Conservation (phyloP, 1,140 invertebrate genomes). For the Neodiprion virginianus region DNA sequence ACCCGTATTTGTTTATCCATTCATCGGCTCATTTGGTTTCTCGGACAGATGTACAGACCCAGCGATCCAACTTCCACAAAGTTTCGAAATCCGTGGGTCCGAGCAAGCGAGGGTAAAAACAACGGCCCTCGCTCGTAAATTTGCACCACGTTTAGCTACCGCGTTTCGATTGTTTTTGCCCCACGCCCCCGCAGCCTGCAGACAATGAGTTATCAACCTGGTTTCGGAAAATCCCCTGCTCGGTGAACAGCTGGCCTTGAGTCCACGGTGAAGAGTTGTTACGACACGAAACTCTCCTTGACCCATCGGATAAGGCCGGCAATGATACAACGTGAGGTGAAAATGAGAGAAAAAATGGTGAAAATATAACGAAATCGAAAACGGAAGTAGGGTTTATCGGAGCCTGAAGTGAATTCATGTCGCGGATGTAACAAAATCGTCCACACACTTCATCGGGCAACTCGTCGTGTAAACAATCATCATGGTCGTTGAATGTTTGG, state of each 20-base stretch:
- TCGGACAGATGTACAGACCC: background rate
- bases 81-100: background rate
- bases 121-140: background rate
- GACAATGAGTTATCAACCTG: too few relatives aligned
- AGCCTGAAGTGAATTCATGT: conserved; percentile 34
- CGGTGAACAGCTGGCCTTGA: too few relatives aligned
- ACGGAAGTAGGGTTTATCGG: conserved; percentile 37
- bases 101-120: background rate
- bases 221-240: too few relatives aligned
- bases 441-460: background rate
- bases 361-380: background rate
- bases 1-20: background rate
- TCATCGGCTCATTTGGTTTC: background rate
- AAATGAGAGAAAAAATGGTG: background rate
- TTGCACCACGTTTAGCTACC: background rate
- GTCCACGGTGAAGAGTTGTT: too few relatives aligned
- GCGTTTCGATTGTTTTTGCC: background rate
- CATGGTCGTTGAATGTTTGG: too few relatives aligned
- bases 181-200: background rate
- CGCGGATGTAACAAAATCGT: conserved; percentile 10
- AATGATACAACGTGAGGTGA: too few relatives aligned
- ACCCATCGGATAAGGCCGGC: too few relatives aligned
- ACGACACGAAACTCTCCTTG: too few relatives aligned
- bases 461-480: too few relatives aligned
- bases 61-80: background rate